Conservation (phyloP, 2,797 vertebrate genomes). For the Schizothorax lantsangensis region DNA sequence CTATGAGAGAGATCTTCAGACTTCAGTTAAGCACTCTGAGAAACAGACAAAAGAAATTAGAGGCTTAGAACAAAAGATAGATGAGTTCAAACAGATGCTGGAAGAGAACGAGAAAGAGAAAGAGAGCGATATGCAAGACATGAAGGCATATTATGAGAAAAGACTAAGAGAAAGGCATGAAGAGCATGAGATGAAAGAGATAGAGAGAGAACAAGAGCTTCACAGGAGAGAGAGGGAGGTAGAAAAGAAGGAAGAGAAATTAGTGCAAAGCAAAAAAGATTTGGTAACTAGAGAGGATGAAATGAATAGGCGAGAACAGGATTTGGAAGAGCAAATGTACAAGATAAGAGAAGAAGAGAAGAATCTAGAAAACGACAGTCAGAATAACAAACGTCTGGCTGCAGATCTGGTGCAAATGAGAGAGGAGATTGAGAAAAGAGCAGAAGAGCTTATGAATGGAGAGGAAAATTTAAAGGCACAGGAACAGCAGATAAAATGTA, state of each 20-base stretch:
- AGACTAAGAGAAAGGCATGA: constrained; percentile 50
- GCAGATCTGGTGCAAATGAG: constrained; percentile 41
- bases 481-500: constrained; percentile 34
- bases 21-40: constrained; percentile 27
- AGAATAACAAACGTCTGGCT: constrained; percentile 20
- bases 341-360: constrained; percentile 49
- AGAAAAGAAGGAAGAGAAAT: constrained; percentile 45
- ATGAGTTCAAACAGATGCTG: constrained; percentile 57
- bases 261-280: constrained; percentile 33
- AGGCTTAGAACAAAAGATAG: constrained; percentile 59
- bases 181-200: constrained; percentile 46
- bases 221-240: constrained; percentile 55
- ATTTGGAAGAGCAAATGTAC: constrained; percentile 42
- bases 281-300: constrained; percentile 42
- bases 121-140: constrained; percentile 53
- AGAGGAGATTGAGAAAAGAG: constrained; percentile 33
- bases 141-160: constrained; percentile 60
- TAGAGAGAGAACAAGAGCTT: constrained; percentile 45
- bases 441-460: constrained; percentile 10
- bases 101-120: constrained; percentile 56
- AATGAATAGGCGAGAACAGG: constrained; percentile 37
- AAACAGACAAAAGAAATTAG: constrained; percentile 47
- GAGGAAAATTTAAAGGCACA: constrained; percentile 32
- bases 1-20: constrained; percentile 28
- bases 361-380: constrained; percentile 34